A percentile compares a stretch with the other conserved stretches of the same genome.
Conservation (phyloP, 2,888 invertebrate species). For the Apodemia zela region DNA sequence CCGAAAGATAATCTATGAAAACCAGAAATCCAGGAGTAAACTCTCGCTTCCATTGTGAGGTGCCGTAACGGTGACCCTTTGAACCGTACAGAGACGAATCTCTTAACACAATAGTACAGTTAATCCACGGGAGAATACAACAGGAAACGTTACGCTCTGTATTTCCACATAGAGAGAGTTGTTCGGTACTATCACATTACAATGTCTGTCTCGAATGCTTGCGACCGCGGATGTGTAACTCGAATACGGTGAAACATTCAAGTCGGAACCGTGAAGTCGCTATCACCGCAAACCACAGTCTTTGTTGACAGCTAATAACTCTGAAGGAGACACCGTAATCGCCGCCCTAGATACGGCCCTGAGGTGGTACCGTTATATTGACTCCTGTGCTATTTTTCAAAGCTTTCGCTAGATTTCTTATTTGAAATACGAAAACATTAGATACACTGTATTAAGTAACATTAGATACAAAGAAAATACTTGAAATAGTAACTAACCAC, state of each 20-base stretch:
- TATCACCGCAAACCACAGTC: constrained; percentile 52
- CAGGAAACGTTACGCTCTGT: constrained; percentile 76
- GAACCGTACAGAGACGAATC: constrained; percentile 57
- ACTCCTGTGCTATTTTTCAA: constrained; percentile 51
- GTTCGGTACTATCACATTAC: constrained; percentile 58
- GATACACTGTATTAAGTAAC: too few species aligned
- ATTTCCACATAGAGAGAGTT: constrained; percentile 71
- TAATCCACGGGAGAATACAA: constrained; percentile 51
- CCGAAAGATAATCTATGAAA: constrained; percentile 53
- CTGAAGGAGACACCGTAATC: constrained; percentile 57
- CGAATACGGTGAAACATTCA: constrained; percentile 49
- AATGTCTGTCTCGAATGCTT: constrained; percentile 59
- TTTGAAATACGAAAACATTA: constrained; percentile 38
- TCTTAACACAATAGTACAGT: constrained; percentile 47
- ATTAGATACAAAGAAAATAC: constrained; percentile 18
- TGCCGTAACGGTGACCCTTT: constrained; percentile 63
- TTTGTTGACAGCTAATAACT: constrained; percentile 59
- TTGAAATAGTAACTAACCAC: too few species aligned
- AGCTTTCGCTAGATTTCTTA: constrained; percentile 40
- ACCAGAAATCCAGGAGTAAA: constrained; percentile 54
- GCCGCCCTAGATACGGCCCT: constrained; percentile 57
- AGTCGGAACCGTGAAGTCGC: constrained; percentile 41
- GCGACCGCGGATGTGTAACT: constrained; percentile 68
- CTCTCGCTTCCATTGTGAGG: constrained; percentile 71
- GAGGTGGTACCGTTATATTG: constrained; percentile 55